Percentiles rank a stretch among this genome's conserved stretches.
These are phyloP conservation scores for Cervus canadensis DNA, from an alignment of 2,113 vertebrate genomes.

Conservation along the genomic window DNA sequence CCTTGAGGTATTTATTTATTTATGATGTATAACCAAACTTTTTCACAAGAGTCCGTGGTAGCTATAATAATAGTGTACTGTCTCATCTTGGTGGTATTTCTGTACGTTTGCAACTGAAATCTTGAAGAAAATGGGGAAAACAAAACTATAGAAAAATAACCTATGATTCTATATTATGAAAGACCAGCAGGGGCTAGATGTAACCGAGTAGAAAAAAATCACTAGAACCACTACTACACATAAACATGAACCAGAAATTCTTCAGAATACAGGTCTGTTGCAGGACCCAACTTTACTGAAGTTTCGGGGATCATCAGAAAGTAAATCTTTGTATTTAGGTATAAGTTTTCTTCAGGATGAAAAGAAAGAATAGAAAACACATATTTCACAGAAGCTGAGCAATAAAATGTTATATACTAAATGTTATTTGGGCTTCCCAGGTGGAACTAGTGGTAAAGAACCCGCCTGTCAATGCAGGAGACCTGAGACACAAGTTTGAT, in stretches of 20 bases:
- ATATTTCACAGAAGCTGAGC: background rate
- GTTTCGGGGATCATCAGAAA: background rate
- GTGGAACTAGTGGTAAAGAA: background rate
- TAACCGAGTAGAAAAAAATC: background rate
- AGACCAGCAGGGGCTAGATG: background rate
- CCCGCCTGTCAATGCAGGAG: background rate
- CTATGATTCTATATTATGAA: background rate
- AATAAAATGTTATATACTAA: background rate
- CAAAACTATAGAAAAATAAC: background rate
- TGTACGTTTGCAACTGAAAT: background rate
- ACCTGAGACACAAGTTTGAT: background rate
- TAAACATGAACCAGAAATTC: background rate
- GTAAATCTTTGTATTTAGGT: background rate
- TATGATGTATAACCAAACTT: background rate
- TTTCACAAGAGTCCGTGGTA: background rate
- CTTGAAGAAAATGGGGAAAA: background rate
- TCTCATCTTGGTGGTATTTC: background rate
- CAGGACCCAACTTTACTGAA: background rate
- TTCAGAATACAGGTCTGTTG: background rate
- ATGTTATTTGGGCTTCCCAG: background rate
- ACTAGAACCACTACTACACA: fast-evolving
- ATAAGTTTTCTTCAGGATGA: background rate
- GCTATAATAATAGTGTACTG: background rate
- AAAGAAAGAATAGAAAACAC: background rate
- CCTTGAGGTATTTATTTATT: constrained; percentile 40